Conservation (phyloP, 2,888 invertebrate species). For the Myopa testacea region DNA sequence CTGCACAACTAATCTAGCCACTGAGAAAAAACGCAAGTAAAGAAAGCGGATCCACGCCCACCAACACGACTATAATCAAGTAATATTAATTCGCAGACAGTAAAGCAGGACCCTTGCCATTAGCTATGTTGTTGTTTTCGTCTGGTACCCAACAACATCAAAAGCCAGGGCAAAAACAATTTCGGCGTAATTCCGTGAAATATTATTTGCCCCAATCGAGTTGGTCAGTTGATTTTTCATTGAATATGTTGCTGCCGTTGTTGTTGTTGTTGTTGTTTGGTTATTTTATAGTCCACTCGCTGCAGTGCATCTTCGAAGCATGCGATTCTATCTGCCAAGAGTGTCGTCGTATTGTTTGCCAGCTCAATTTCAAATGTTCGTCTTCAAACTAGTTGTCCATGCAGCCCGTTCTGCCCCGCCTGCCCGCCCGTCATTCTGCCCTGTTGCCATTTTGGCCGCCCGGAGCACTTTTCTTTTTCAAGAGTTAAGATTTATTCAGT, state of each 20-base stretch:
- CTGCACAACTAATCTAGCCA: too few species aligned
- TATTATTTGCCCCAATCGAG: constrained; percentile 50
- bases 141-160: constrained; percentile 3
- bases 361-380: constrained; percentile 24
- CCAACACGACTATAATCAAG: constrained; percentile 21
- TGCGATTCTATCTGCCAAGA: not conserved
- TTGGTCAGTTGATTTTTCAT: constrained; percentile 45
- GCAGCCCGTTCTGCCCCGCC: not conserved
- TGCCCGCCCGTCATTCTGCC: not conserved
- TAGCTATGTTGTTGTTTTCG: too few species aligned
- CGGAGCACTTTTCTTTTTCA: constrained; percentile 40
- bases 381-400: constrained; percentile 16
- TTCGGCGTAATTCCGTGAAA: constrained; percentile 48
- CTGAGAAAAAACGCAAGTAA: not conserved
- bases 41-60: constrained; percentile 13
- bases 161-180: constrained; percentile 1
- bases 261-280: constrained; percentile 7
- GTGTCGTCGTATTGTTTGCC: constrained; percentile 14
- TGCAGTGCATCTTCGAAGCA: not conserved
- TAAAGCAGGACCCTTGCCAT: not conserved
- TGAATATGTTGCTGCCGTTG: constrained; percentile 22
- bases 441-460: constrained; percentile 12
- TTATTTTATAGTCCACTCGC: not conserved
- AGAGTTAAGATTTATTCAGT: constrained; percentile 56
- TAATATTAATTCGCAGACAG: constrained; percentile 20